phyloP scores from a whole-genome alignment of 1,140 invertebrate species.

The Bombus soroeensis region DNA sequence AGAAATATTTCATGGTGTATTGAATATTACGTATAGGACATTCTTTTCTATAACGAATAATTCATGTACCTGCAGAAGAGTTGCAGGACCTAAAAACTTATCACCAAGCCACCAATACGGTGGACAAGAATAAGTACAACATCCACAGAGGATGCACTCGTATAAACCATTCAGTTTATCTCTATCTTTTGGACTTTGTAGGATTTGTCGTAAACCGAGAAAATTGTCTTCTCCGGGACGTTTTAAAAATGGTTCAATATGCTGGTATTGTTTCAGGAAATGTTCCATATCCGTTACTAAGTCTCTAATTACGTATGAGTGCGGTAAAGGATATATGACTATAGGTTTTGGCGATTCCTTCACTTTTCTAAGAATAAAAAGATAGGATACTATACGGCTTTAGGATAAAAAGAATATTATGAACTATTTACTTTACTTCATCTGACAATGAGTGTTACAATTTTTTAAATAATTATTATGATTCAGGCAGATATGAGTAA shows the following conservation, averaged over 20 bases:
- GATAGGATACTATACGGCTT: neutral
- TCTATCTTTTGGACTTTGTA: conserved; percentile 88
- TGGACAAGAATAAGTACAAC: conserved; percentile 88
- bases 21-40: neutral
- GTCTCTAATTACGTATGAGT: conserved; percentile 96
- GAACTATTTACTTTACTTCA: neutral
- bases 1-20: neutral
- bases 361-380: conserved; percentile 67
- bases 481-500: neutral
- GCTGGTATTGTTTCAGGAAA: conserved; percentile 93
- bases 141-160: conserved; percentile 90
- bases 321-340: conserved; percentile 94
- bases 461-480: neutral
- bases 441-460: neutral
- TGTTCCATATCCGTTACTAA: conserved; percentile 94
- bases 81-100: conserved; percentile 88
- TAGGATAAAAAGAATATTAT: neutral
- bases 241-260: conserved; percentile 94
- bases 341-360: conserved; percentile 83
- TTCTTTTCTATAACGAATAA: neutral
- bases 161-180: conserved; percentile 91
- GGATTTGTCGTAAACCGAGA: conserved; percentile 84
- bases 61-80: conserved; percentile 84
- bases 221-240: conserved; percentile 85
- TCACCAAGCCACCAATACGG: conserved; percentile 89